phyloP scores from a whole-genome alignment of 2,797 vertebrate genomes.

The Danio albolineatus region DNA sequence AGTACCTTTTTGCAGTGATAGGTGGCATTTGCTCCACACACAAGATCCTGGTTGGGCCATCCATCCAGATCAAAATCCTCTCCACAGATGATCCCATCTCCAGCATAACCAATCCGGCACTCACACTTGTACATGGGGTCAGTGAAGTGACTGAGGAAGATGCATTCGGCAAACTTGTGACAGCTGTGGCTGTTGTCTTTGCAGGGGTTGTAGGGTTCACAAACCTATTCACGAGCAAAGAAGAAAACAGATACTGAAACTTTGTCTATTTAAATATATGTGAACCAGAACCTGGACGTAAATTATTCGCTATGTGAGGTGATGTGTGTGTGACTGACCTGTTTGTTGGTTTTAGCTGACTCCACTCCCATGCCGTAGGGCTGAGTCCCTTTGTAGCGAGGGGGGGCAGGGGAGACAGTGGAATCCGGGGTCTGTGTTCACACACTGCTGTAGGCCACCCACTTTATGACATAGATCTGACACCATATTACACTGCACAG shows the following conservation, averaged over 20 bases:
- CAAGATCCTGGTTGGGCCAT: constrained; percentile 90
- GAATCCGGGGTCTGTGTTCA: constrained; percentile 95
- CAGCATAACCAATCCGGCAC: constrained; percentile 92
- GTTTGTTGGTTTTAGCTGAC: constrained; percentile 83
- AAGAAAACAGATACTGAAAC: background rate
- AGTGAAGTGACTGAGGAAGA: constrained; percentile 90
- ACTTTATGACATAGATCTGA: constrained; percentile 85
- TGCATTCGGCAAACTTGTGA: constrained; percentile 86
- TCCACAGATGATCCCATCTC: constrained; percentile 90
- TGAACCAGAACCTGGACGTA: constrained; percentile 24
- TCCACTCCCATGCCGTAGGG: constrained; percentile 89
- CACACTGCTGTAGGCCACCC: constrained; percentile 83
- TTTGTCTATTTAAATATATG: constrained; percentile 18
- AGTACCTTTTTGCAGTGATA: constrained; percentile 91
- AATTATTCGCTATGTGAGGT: constrained; percentile 22
- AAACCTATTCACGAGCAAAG: constrained; percentile 78
- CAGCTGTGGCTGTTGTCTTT: constrained; percentile 92
- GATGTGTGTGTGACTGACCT: constrained; percentile 76
- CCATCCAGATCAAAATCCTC: constrained; percentile 97
- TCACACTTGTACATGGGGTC: constrained; percentile 92
- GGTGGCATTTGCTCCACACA: constrained; percentile 90
- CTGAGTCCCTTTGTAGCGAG: constrained; percentile 90
- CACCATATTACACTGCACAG: constrained; percentile 87
- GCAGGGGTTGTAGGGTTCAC: constrained; percentile 94
- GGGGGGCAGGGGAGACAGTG: constrained; percentile 93